These are phyloP conservation scores for Boulengerochromis microlepis DNA, from an alignment of 2,113 vertebrate species.

Conservation along the genomic window DNA sequence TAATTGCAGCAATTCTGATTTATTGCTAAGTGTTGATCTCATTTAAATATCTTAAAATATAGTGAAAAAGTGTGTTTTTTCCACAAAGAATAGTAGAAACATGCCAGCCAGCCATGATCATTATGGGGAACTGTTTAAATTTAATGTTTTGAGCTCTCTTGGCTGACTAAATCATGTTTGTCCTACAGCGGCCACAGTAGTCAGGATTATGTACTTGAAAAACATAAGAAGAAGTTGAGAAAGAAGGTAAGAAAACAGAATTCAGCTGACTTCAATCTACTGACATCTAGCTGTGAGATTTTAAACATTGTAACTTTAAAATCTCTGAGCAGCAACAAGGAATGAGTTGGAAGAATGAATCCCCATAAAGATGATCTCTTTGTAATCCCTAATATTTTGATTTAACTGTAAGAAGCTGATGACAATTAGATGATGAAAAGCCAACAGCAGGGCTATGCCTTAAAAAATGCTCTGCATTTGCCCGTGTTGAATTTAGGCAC, in stretches of 20 bases:
- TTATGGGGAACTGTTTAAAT: neutral
- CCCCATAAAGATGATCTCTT: neutral
- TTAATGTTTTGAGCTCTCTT: neutral
- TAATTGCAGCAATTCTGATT: neutral
- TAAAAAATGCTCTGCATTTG: neutral
- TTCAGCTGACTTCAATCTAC: neutral
- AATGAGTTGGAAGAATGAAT: neutral
- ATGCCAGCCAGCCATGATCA: accelerated
- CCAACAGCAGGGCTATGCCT: neutral
- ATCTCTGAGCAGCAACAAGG: neutral
- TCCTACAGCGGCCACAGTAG: neutral
- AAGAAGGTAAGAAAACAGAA: neutral
- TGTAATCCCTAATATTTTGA: neutral
- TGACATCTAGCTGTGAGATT: neutral
- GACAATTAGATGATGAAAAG: neutral
- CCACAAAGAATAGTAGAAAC: accelerated
- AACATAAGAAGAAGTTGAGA: neutral
- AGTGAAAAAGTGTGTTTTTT: neutral
- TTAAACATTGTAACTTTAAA: neutral
- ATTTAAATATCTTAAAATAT: neutral
- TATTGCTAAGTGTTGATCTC: neutral
- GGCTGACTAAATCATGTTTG: neutral
- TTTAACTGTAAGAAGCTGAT: neutral
- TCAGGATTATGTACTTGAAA: neutral
- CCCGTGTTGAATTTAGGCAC: neutral